Base-by-base conservation (phyloP, 2,113 vertebrate species). In the Callithrix jacchus region DNA sequence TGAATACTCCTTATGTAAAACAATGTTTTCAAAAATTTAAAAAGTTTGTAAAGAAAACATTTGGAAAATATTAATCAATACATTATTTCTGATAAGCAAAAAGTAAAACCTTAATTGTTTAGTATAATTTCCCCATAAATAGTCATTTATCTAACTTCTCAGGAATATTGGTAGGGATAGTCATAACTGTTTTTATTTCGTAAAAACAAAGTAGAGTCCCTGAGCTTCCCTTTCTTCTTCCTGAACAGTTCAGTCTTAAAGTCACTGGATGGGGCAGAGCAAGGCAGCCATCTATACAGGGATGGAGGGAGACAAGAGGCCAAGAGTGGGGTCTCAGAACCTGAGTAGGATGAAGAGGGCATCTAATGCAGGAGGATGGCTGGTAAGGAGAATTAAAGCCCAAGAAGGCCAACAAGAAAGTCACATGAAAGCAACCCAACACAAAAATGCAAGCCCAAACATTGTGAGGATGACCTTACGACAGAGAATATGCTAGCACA, bases 1-100 rank as follows among this genome's bases (percentile, higher is more conserved):
- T 82, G 86, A 92, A 89, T 91, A 61, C n/a, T 92, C 45, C 40
- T 77, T 76, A 89, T 32, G 27, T 25, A n/a, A 93, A 97, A 88
- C 7, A 84, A 0, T 74, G 80, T 86, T 71, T 88, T 89, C 77
- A 91, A 52, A 95, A 80, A 47, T 87, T 84, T 93, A 92, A 79
- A 80, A 83, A 37, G 32, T 87, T 66, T 71, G 58, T 18, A 87
- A 54, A 70, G 45, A 87, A 82, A 85, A 76, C 32, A 93, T 30
- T 70, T 74, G 81, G 35, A 25, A 97, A 49, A 8, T 52, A 87
- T 0, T 74, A 91, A 95, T 49, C 17, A 82, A 45, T 84, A 86
- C 0, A 66, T 45, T 89, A 71, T 64, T 91, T 89, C 37, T 84
- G 32, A 95, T 47, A 20, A 89, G 14, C 10, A 89, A 95, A 42